Percentiles rank a stretch among this genome's conserved stretches.
phyloP scores from a whole-genome alignment of 2,888 invertebrate genomes.

The Troides helena region DNA sequence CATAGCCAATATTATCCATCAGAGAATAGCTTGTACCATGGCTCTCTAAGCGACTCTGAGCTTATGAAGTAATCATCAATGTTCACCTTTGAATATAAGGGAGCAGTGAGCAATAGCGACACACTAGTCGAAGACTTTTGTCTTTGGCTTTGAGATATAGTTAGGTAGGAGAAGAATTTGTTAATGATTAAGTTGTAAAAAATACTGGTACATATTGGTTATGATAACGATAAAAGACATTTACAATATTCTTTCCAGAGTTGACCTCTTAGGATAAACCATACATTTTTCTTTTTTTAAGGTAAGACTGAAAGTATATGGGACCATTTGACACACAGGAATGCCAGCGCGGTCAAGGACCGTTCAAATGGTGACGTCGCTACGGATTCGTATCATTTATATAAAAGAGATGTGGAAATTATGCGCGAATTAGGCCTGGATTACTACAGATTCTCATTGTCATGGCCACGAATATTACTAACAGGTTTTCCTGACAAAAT shows the following conservation, averaged over 20 bases:
- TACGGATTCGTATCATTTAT: slow-evolving; percentile 74
- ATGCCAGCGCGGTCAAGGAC: slow-evolving; percentile 70
- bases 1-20: too few species aligned
- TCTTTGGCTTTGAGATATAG: too few species aligned
- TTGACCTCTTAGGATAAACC: neutral
- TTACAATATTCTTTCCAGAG: neutral
- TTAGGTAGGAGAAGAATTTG: too few species aligned
- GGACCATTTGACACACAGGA: slow-evolving; percentile 79
- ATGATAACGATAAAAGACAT: neutral
- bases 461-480: slow-evolving; percentile 81
- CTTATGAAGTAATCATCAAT: too few species aligned
- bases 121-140: too few species aligned
- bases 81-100: too few species aligned
- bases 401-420: slow-evolving; percentile 38
- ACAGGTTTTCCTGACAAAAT: slow-evolving; percentile 76
- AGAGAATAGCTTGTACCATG: too few species aligned
- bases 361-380: slow-evolving; percentile 79
- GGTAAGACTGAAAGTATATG: slow-evolving; percentile 82
- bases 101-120: too few species aligned
- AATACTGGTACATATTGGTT: too few species aligned
- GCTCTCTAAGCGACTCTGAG: too few species aligned
- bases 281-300: slow-evolving; percentile 30
- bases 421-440: slow-evolving; percentile 33
- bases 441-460: slow-evolving; percentile 80
- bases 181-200: too few species aligned